A percentile compares a stretch with the other conserved stretches of the same genome.
These are phyloP conservation scores for Gallinago solitaria DNA, from an alignment of 2,797 vertebrate genomes.

Conservation along the genomic window DNA sequence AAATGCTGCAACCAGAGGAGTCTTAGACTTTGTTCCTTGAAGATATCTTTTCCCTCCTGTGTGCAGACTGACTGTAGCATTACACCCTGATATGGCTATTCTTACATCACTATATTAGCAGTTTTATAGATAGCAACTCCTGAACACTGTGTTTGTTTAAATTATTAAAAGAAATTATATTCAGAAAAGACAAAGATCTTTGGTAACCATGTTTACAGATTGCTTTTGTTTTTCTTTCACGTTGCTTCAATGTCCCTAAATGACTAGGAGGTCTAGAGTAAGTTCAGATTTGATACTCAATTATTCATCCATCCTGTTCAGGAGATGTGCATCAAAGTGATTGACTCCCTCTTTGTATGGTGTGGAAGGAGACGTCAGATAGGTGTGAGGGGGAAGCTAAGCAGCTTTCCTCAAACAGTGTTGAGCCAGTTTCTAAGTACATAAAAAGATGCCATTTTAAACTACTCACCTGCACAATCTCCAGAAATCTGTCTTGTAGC, in stretches of 20 bases:
- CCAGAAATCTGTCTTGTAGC: neutral
- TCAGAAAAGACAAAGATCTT: neutral
- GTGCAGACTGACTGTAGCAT: neutral
- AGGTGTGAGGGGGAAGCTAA: conserved; percentile 4
- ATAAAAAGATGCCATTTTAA: neutral
- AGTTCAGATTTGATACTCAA: neutral
- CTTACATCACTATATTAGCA: neutral
- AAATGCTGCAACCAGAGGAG: neutral
- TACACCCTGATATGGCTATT: neutral
- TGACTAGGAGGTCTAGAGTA: neutral
- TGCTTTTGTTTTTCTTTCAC: neutral
- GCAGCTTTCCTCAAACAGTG: neutral
- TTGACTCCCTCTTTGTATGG: neutral
- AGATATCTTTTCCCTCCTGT: neutral
- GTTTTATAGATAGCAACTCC: neutral
- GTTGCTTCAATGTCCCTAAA: neutral
- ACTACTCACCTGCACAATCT: neutral
- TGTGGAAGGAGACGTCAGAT: neutral
- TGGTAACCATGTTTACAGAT: neutral
- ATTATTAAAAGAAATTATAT: neutral
- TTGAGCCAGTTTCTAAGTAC: neutral
- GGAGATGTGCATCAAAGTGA: neutral
- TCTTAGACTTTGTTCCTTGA: neutral
- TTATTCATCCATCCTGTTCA: neutral
- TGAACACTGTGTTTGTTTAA: neutral